Evolutionary conservation across 1,140 invertebrate genomes (phyloP), one percentile per base, ranked within the genome.

Genomic region (Saccostrea glomerata): DNA sequence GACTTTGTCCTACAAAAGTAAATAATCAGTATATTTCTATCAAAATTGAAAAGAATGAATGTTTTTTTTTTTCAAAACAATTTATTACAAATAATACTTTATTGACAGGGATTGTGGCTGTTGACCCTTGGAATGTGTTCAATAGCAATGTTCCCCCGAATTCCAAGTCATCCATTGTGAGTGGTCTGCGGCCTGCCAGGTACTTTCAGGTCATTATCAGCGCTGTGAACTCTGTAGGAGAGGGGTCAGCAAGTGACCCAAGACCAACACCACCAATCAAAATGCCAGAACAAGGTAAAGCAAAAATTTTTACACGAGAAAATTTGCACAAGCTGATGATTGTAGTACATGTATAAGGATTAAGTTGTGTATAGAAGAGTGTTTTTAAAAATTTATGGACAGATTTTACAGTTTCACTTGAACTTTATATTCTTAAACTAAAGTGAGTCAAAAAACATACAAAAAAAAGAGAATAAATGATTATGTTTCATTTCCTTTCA

Each of bases 121-220:
- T 25, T 23, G 84, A 85, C 55, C 47, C 47, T 20, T 85, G 84
- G 84, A 63, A 56, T 25, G 84, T 85, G n/a, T 60, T 56, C 15
- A 56, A 85, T 97, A 97, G 86, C 90, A 98, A 99, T 92, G 97
- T 99, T 9, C 97, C 97, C 0, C 96, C 97, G 1, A 96, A 96
- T 83, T 96, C 96, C 87, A 96, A 97, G 25, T 93, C 90, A 36
- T 98, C 97, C 96, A 96, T 97, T 5, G 94, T 99, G 4, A 97
- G 96, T 30, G 97, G 97, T 93, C 95, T 99, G 47, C 98, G 98
- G 95, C 98, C 99, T 0, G 98, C 99, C 0, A 97, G 98, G 0
- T 97, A 97, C 0, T 99, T 99, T 95, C 98, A 99, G 94, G 99
- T 99, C 95, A 96, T 98, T 89, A 97, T 99, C 1, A 98, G 97